Base-by-base conservation (phyloP, 2,113 vertebrate genomes). In the Dromaius novaehollandiae region DNA sequence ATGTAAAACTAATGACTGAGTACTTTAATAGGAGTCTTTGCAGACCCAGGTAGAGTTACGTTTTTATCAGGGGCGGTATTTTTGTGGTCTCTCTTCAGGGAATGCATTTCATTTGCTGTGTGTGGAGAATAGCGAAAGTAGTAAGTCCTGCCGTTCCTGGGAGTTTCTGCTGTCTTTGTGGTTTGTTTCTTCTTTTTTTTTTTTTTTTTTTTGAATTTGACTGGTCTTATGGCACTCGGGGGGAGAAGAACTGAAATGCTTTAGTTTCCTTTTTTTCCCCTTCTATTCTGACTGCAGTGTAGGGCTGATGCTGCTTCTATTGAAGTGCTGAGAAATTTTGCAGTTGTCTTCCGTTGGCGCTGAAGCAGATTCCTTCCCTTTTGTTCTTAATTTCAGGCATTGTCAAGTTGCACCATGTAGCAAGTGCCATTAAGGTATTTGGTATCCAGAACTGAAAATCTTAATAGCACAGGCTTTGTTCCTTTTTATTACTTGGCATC, bases 381-480 rank as follows among this genome's bases (percentile, higher is more conserved):
- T 82, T 86, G 60, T 46, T 93, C 60, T 91, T 86, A 70, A 95
- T 86, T 94, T 94, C 94, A 97, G 95, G 85, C 91, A 94, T 70
- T 94, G 68, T 89, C 85, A 96, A 56, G 50, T 80, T 83, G n/a
- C 83, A 50, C 89, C 76, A 86, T 76, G 42, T 86, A 90, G 53
- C 88, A 91, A 96, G 38, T 78, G 60, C 58, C 24, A 50, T 56
- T 74, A 87, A 74, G 42, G 80, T 81, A 77, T 86, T 86, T 96
- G 85, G 55, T 89, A 68, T 95, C 69, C 56, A 71, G 68, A 93
- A 88, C 46, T 7, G 25, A 82, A 83, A 68, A 21, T 83, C 93
- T 89, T 93, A 95, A 88, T 83, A 90, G 89, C 76, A 40, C 1
- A 2, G 55, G 56, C 64, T 95, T 97, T 94, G 58, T 92, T 94